phyloP scores from a whole-genome alignment of 2,113 vertebrate species.

The Brachypodius melanocephalos region DNA sequence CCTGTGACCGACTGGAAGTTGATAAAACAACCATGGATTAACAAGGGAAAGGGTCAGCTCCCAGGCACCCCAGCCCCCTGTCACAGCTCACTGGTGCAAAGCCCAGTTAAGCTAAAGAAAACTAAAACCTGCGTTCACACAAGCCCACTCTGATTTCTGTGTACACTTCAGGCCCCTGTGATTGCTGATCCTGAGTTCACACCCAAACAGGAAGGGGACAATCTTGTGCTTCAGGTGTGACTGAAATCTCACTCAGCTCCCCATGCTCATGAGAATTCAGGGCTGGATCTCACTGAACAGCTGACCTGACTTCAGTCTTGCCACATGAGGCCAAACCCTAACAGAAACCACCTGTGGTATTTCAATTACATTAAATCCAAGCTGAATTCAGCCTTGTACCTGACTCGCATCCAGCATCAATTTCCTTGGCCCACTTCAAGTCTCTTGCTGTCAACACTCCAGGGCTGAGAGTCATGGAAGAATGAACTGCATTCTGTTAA shows the following conservation, averaged over 20 bases:
- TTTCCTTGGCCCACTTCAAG: constrained; percentile 51
- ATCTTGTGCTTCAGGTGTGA: constrained; percentile 51
- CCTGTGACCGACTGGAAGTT: neutral
- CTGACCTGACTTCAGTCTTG: constrained; percentile 54
- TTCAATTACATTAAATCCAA: constrained; percentile 56
- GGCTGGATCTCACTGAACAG: constrained; percentile 2
- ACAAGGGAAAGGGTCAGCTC: constrained; percentile 9
- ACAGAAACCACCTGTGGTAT: constrained; percentile 64
- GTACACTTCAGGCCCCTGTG: constrained; percentile 14
- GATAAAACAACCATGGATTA: constrained; percentile 22
- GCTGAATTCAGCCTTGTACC: constrained; percentile 62
- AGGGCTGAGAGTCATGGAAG: constrained; percentile 55
- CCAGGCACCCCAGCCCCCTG: neutral
- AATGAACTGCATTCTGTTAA: constrained; percentile 47
- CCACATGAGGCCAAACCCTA: constrained; percentile 46
- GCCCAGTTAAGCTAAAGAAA: constrained; percentile 61
- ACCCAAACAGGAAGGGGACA: constrained; percentile 53
- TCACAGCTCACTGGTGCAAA: constrained; percentile 14
- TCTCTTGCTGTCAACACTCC: constrained; percentile 51
- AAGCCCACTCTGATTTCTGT: constrained; percentile 9
- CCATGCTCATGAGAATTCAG: constrained; percentile 48
- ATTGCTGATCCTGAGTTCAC: constrained; percentile 39
- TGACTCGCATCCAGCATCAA: constrained; percentile 42
- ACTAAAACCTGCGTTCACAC: neutral
- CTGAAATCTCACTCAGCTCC: constrained; percentile 53